These are phyloP conservation scores for Lutjanus erythropterus DNA, from an alignment of 2,113 vertebrate genomes.

Conservation along the genomic window DNA sequence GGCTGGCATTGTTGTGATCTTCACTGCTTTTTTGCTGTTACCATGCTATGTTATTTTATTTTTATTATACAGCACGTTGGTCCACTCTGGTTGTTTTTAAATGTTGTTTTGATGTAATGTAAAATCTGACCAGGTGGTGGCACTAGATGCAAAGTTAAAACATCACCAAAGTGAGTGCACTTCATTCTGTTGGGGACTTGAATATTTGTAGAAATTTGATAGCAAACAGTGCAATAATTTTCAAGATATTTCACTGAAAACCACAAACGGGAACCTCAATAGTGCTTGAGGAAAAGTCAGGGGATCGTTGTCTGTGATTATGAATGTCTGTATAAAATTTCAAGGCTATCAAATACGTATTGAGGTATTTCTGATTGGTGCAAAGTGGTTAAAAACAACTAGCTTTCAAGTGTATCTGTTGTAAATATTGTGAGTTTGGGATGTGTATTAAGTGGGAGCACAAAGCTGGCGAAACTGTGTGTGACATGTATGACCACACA, in stretches of 20 bases:
- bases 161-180: neutral
- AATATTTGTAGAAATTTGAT: neutral
- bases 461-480: conserved; percentile 2
- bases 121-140: no score
- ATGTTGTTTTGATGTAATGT: no score
- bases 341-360: neutral
- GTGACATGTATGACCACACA: conserved; percentile 52
- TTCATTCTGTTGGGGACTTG: no score
- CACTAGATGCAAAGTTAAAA: no score
- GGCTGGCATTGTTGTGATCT: no score
- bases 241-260: neutral
- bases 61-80: no score
- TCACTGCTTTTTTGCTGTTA: no score
- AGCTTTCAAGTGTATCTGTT: neutral
- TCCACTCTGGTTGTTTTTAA: no score
- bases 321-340: neutral
- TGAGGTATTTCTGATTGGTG: neutral
- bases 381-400: neutral
- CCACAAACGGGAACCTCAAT: neutral
- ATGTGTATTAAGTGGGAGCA: neutral
- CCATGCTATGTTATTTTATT: no score
- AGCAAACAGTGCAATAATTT: no score
- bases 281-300: neutral
- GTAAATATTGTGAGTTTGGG: neutral
- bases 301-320: no score